Conservation (phyloP, 2,888 invertebrate species). For the Pegoplata infirma region DNA sequence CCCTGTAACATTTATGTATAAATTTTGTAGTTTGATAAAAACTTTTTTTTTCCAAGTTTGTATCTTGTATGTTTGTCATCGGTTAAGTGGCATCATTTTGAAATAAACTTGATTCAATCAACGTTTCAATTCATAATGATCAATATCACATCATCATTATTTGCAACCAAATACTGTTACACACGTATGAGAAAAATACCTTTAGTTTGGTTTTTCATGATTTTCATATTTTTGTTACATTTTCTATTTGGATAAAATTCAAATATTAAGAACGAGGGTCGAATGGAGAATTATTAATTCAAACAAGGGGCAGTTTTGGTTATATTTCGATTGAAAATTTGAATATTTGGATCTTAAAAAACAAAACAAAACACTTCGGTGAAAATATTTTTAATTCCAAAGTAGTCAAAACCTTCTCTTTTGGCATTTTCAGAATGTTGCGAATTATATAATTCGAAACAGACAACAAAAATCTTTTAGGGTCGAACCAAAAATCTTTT, state of each 20-base stretch:
- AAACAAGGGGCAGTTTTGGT: too few relatives aligned
- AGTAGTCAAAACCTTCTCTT: too few relatives aligned
- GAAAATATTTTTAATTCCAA: too few relatives aligned
- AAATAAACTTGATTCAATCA: slow-evolving; percentile 79
- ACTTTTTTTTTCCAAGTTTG: slow-evolving; percentile 11
- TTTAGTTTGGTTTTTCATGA: slow-evolving; percentile 11
- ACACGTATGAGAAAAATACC: slow-evolving; percentile 4
- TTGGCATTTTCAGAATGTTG: too few relatives aligned
- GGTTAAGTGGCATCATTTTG: slow-evolving; percentile 78
- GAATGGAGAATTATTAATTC: too few relatives aligned
- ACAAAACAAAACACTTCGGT: too few relatives aligned
- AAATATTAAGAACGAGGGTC: background rate
- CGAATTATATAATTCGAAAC: too few relatives aligned
- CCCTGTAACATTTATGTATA: slow-evolving; percentile 31
- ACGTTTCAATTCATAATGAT: slow-evolving; percentile 58
- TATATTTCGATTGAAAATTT: too few relatives aligned
- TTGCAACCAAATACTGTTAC: slow-evolving; percentile 8
- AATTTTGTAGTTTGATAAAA: slow-evolving; percentile 31
- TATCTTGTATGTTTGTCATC: slow-evolving; percentile 40
- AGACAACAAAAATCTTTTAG: too few relatives aligned
- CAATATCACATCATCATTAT: slow-evolving; percentile 49
- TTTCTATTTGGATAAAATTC: background rate
- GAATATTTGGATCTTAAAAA: too few relatives aligned
- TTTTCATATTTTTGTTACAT: background rate
- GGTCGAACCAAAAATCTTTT: too few relatives aligned